These are phyloP conservation scores for Gallinago undulata DNA, from an alignment of 2,113 vertebrate species.

Conservation along the genomic window DNA sequence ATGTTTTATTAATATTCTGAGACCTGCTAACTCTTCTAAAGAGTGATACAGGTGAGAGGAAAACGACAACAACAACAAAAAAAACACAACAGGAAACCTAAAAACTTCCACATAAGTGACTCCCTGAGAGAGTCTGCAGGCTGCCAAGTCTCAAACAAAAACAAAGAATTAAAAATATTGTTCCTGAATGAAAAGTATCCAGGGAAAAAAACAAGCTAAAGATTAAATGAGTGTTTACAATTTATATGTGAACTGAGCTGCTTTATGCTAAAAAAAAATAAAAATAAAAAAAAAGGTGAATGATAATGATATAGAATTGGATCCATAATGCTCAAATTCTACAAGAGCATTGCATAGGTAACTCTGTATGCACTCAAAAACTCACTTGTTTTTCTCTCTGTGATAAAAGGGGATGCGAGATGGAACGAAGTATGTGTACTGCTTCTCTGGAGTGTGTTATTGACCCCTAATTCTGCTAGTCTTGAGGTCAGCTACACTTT, in stretches of 20 bases:
- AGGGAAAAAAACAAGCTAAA: neutral
- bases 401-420: neutral
- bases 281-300: neutral
- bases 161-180: neutral
- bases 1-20: neutral
- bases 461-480: neutral
- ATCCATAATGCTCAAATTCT: neutral
- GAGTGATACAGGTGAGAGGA: neutral
- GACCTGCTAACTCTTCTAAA: neutral
- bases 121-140: neutral
- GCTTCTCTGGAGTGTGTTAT: neutral
- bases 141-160: neutral
- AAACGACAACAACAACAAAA: neutral
- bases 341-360: neutral
- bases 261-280: neutral
- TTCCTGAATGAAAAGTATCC: neutral
- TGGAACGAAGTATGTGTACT: neutral
- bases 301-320: neutral
- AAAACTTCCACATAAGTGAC: neutral
- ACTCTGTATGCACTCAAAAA: neutral
- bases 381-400: neutral
- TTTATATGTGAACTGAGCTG: neutral
- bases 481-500: neutral
- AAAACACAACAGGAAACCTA: neutral
- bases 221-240: neutral